Conservation (phyloP, 2,888 invertebrate species). For the Athalia circularis region DNA sequence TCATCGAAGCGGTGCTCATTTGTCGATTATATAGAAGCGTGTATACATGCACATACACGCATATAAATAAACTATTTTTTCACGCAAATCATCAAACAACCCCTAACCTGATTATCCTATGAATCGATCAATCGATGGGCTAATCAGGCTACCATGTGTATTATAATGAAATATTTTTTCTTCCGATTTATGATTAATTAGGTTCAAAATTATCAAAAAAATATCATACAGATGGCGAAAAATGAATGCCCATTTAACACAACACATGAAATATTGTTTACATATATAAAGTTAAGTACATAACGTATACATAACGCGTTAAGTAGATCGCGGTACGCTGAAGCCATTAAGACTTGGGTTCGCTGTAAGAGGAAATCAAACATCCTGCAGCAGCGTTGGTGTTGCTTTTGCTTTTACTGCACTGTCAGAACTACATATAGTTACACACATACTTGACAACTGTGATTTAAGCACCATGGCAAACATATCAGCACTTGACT, state of each 20-base stretch:
- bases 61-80: no score
- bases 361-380: constrained; percentile 34
- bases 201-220: no score
- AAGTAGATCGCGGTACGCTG: constrained; percentile 8
- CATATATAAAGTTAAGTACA: constrained; percentile 11
- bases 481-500: constrained; percentile 10
- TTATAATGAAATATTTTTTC: no score
- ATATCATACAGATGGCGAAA: no score
- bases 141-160: no score
- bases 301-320: not conserved
- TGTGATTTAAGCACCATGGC: not conserved
- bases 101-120: no score
- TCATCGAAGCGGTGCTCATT: constrained; percentile 40
- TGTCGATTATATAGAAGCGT: constrained; percentile 28
- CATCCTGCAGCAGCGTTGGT: constrained; percentile 28
- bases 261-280: no score
- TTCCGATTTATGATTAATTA: no score
- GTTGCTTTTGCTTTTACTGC: not conserved
- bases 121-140: no score
- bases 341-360: constrained; percentile 19
- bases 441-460: not conserved
- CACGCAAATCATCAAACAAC: no score
- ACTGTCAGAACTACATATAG: constrained; percentile 29
- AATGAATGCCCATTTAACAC: no score
- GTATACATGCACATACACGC: no score